Conservation (phyloP, 2,797 vertebrate genomes). For the Psittacula derbiana region DNA sequence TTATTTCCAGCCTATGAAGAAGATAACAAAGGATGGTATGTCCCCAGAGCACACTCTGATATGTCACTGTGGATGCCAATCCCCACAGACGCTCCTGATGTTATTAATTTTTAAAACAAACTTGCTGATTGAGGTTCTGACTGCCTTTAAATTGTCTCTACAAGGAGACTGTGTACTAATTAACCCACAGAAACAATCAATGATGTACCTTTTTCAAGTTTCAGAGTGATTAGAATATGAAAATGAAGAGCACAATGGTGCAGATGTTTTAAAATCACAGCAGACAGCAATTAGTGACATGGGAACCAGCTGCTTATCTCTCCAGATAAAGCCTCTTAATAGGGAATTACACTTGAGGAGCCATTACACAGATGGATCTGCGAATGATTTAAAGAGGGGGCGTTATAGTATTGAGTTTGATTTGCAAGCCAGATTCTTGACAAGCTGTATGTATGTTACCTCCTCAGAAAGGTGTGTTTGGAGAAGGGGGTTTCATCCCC, state of each 20-base stretch:
- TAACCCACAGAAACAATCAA: conserved; percentile 82
- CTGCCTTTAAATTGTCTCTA: conserved; percentile 80
- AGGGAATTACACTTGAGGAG: conserved; percentile 81
- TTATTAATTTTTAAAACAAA: conserved; percentile 83
- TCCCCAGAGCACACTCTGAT: conserved; percentile 27
- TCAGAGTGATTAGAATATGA: conserved; percentile 84
- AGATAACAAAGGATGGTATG: conserved; percentile 35
- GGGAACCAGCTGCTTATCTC: conserved; percentile 86
- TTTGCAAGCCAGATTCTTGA: conserved; percentile 72
- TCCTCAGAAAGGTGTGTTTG: conserved; percentile 46
- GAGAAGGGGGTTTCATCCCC: not conserved
- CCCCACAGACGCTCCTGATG: conserved; percentile 63
- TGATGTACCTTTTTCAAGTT: conserved; percentile 82
- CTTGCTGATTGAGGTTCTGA: conserved; percentile 80
- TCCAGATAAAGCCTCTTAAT: conserved; percentile 85
- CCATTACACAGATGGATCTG: conserved; percentile 81
- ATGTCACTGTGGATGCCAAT: conserved; percentile 44
- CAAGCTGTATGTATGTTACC: conserved; percentile 8
- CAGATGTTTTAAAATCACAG: conserved; percentile 87
- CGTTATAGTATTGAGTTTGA: conserved; percentile 71
- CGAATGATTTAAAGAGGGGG: conserved; percentile 77
- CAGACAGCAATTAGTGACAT: conserved; percentile 85
- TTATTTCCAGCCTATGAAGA: not conserved
- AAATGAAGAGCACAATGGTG: conserved; percentile 83
- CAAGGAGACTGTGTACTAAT: conserved; percentile 81